phyloP scores from a whole-genome alignment of 2,113 vertebrate genomes.

The Rhea pennata region DNA sequence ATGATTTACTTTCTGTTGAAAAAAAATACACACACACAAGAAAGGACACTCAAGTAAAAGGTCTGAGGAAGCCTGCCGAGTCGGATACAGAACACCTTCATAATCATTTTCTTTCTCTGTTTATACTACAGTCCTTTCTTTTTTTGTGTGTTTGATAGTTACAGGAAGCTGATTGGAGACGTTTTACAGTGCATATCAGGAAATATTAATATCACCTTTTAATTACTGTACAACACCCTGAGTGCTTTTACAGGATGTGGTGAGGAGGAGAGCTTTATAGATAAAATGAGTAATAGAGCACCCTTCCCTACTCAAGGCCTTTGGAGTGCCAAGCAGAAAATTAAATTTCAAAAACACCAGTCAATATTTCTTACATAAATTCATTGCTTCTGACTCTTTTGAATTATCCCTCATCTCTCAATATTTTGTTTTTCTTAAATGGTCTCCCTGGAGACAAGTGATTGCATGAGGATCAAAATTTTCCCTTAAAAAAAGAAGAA shows the following conservation, averaged over 20 bases:
- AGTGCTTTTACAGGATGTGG: conserved; percentile 25
- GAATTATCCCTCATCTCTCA: neutral
- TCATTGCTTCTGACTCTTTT: neutral
- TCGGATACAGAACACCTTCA: neutral
- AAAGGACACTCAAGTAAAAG: neutral
- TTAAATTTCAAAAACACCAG: neutral
- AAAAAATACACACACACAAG: neutral
- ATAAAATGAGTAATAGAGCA: conserved; percentile 1
- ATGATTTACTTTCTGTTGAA: neutral
- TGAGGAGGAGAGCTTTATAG: neutral
- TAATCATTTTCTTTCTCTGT: neutral
- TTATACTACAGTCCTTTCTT: neutral
- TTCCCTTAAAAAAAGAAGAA: conserved; percentile 35
- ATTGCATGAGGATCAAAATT: neutral
- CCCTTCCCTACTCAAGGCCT: neutral
- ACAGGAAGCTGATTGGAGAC: neutral
- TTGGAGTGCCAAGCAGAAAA: neutral
- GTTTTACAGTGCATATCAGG: conserved; percentile 25
- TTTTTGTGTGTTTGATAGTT: neutral
- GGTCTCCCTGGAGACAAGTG: conserved; percentile 48
- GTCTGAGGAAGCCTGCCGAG: neutral
- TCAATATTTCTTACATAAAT: neutral
- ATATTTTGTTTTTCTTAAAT: conserved; percentile 45
- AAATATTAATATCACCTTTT: conserved; percentile 52
- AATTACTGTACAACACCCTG: conserved; percentile 32